Conservation (phyloP, 2,797 vertebrate species). For the Avahi laniger region DNA sequence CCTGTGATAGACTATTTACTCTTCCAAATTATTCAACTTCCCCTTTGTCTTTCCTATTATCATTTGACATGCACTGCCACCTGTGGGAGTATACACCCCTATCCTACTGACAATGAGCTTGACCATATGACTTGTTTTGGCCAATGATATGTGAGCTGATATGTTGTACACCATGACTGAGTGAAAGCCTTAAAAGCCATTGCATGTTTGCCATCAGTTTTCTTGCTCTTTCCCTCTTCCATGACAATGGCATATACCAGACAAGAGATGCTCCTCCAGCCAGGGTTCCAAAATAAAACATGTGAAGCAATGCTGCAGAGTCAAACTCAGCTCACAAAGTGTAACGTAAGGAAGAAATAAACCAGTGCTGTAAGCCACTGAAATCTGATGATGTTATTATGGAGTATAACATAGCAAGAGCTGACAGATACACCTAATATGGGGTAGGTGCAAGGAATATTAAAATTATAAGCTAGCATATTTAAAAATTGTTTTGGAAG, state of each 20-base stretch:
- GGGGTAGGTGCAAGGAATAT: not conserved
- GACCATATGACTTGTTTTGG: not conserved
- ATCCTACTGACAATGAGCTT: not conserved
- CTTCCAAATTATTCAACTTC: not conserved
- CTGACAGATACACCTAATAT: not conserved
- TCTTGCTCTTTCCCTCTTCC: not conserved
- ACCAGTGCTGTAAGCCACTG: not conserved
- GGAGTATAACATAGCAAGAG: slow-evolving; percentile 27
- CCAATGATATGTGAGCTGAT: not conserved
- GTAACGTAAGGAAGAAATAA: slow-evolving; percentile 8
- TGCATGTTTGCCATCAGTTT: not conserved
- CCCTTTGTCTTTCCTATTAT: not conserved
- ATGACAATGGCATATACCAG: not conserved
- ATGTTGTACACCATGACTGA: not conserved
- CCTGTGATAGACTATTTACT: not conserved
- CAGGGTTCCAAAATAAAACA: not conserved
- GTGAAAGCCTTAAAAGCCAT: not conserved
- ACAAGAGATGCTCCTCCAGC: not conserved
- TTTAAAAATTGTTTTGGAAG: not conserved
- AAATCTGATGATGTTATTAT: not conserved
- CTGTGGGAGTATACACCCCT: not conserved
- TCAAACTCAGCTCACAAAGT: not conserved
- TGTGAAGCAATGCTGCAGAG: not conserved
- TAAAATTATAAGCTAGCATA: not conserved
- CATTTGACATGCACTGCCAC: not conserved